Percentiles rank a stretch among this genome's conserved stretches.
Conservation (phyloP, 37 sponge, comb jelly and placozoan genomes). For the Hexactinellida sp. region DNA sequence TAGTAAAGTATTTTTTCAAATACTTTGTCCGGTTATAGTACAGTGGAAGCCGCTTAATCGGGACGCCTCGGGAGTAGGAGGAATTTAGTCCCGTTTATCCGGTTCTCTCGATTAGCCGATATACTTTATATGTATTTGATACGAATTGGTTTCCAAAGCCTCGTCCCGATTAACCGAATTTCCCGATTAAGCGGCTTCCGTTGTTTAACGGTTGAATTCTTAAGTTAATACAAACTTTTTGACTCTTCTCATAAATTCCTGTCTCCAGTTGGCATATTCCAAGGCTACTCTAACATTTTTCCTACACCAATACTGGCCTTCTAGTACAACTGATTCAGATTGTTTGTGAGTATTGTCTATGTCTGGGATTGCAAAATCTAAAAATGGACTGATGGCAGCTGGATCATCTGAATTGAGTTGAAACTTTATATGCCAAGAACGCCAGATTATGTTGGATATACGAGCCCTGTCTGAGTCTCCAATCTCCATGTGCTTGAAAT, state of each 20-base stretch:
- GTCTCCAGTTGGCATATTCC: slow-evolving; percentile 71
- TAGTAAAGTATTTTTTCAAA: no score
- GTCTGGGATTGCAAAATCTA: background rate
- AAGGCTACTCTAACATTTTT: slow-evolving; percentile 47
- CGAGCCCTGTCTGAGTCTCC: slow-evolving; percentile 44
- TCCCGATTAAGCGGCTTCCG: no score
- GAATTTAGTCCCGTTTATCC: no score
- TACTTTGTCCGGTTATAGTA: no score
- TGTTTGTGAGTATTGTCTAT: slow-evolving; percentile 6
- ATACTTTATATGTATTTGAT: no score
- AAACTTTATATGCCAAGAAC: slow-evolving; percentile 89
- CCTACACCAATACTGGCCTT: slow-evolving; percentile 79
- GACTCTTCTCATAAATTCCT: background rate
- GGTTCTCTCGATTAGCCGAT: no score
- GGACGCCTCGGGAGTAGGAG: no score
- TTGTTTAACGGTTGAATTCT: no score
- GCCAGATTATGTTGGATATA: slow-evolving; percentile 79
- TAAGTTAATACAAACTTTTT: no score
- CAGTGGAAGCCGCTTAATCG: no score
- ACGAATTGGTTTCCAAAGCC: no score
- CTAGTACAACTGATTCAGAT: slow-evolving; percentile 57
- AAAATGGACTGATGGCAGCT: background rate
- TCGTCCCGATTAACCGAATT: no score
- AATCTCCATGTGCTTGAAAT: slow-evolving; percentile 58
- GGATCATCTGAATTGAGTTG: background rate